These are phyloP conservation scores for Lasioglossum villosulum DNA, from an alignment of 2,888 invertebrate genomes.

Conservation along the genomic window DNA sequence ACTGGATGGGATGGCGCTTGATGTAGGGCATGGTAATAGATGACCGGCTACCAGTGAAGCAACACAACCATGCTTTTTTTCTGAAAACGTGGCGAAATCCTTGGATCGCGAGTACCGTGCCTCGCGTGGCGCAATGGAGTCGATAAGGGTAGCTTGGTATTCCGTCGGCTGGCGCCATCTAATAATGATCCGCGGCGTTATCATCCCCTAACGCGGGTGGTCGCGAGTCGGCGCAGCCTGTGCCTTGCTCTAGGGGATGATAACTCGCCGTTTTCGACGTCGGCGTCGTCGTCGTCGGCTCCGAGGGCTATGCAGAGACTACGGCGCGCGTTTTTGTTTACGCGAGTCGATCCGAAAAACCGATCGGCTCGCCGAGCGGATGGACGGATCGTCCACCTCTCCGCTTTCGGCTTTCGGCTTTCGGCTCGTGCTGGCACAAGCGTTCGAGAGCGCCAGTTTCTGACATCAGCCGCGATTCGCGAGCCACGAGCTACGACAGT, in stretches of 20 bases:
- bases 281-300: not conserved
- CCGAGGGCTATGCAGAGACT: constrained; percentile 35
- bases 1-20: not conserved
- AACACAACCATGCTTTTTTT: not conserved
- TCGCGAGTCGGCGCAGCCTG: not conserved
- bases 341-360: constrained; percentile 28
- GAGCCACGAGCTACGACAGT: constrained; percentile 1
- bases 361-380: constrained; percentile 7
- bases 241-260: not conserved
- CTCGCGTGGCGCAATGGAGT: constrained; percentile 74
- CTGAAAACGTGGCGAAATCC: not conserved
- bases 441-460: not conserved
- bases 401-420: not conserved
- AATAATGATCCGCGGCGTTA: constrained; percentile 41
- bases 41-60: not conserved
- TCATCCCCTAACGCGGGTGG: constrained; percentile 15
- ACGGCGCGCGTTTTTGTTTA: constrained; percentile 43
- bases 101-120: not conserved
- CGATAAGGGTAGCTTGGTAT: constrained; percentile 73
- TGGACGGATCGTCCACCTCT: not conserved
- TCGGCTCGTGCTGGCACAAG: not conserved
- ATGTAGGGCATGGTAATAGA: not conserved
- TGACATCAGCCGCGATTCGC: constrained; percentile 11
- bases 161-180: constrained; percentile 68
- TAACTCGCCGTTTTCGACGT: constrained; percentile 14